A percentile compares a stretch with the other conserved stretches of the same genome.
Conservation (phyloP, 1,140 invertebrate genomes). For the Neodiprion pinetum region DNA sequence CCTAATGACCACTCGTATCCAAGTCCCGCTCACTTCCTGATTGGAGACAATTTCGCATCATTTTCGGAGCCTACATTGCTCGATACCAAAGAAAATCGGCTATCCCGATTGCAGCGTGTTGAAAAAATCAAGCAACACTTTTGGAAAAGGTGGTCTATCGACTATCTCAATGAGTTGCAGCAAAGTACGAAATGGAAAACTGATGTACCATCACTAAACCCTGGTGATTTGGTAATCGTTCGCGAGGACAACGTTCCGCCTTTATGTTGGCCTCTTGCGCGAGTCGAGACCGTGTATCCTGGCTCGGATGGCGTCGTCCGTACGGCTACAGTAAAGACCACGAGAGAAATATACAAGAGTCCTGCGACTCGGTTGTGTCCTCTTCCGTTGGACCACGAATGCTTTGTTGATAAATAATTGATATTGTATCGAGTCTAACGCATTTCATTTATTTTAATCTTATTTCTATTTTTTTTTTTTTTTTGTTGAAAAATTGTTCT, state of each 20-base stretch:
- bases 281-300: background rate
- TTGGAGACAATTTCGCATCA: background rate
- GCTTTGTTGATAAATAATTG: too few relatives aligned
- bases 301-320: background rate
- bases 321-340: background rate
- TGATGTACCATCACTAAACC: background rate
- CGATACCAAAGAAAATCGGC: background rate
- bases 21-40: conserved; percentile 17
- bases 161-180: background rate
- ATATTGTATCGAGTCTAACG: too few relatives aligned
- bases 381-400: background rate
- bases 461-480: too few relatives aligned
- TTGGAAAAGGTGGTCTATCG: background rate
- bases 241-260: background rate
- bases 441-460: too few relatives aligned
- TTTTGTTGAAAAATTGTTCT: too few relatives aligned
- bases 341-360: background rate
- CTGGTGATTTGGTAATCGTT: background rate
- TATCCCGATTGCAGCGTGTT: background rate
- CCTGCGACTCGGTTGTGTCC: background rate
- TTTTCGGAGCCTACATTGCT: background rate
- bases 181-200: background rate
- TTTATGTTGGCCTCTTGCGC: background rate
- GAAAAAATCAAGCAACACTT: background rate
- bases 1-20: conserved; percentile 15